Base-by-base conservation (phyloP, 1,140 invertebrate species). In the Caerostris darwini region DNA sequence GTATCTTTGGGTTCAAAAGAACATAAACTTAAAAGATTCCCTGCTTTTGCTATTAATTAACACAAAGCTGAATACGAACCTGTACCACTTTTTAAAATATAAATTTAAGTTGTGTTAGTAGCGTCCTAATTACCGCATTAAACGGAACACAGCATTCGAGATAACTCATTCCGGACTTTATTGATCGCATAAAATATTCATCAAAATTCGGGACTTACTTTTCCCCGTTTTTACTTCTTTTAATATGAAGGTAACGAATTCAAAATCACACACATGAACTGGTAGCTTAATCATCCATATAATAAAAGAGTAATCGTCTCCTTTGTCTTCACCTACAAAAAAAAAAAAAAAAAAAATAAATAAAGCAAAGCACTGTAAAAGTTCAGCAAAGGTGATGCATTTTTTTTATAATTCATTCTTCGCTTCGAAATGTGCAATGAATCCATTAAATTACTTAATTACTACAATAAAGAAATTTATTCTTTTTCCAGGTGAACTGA, bases 401-500 rank as follows among this genome's bases (percentile, higher is more conserved):
- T 88, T 93, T 93, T 93, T 81, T 94, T 7, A n/a, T 59, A 58
- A 56, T 64, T 12, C 50, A 17, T 50, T 14, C 34, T 54, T 83
- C 34, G 50, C 50, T 90, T 17, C 34, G 19, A 57, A 94, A 54
- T 56, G 19, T 56, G 92, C 85, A 89, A 89, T 94, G 92, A 94
- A 94, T 88, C 92, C 85, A 89, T 89, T 88, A 94, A 94, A 94
- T 94, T 94, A 94, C 92, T 89, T 94, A 94, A 94, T 94, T 94
- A 94, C 85, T 89, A 19, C 85, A 94, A 94, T 94, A 94, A 94
- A 94, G 92, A 88, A 77, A 77, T 69, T 94, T 71, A 64, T 94
- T 89, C 19, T 77, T 87, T 56, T 89, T 61, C 56, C 86, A 94
- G 92, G 92, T 94, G 69, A 89, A 94, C 90, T 92, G 90, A 92